Base-by-base conservation (phyloP, 2,888 invertebrate genomes). In the Anoncus sp. region DNA sequence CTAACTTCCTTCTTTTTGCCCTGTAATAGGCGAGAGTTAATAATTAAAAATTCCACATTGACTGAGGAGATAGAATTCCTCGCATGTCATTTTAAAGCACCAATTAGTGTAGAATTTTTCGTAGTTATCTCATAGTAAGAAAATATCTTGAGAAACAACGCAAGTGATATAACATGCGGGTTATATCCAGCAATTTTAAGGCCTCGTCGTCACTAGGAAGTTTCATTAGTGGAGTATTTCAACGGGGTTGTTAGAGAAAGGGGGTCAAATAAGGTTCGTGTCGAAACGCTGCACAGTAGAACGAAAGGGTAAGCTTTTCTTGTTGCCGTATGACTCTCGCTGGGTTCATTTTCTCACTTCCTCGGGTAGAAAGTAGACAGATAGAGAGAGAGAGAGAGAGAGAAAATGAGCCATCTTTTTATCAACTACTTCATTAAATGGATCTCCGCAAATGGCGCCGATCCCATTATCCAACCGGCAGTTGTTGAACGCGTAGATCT, bases 361-460 rank as follows among this genome's bases (percentile, higher is more conserved):
- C 14, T 59, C 45, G 35, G 22, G n/a, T n/a, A 55, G 38, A 12
- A 63, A 71, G 57, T 65, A 24, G 60, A 43, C 4, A 31, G 31
- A 35, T 31, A 7, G 31, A 18, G 31, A 31, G 31, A 31, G 27
- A 31, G n/a, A 16, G 16, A 59, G 35, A 47, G 45, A n/a, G 62
- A 65, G 59, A 53, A 38, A 35, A 53, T 69, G 51, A 66, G 71
- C 69, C 80, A 84, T 86, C 82, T 84, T 82, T 85, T 84, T 82
- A 83, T 84, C 82, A 77, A 78, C 79, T 77, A 79, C 81, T 86
- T 85, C 81, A 82, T 87, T 85, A 84, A 75, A 75, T 78, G 81
- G 78, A 82, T 82, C 75, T 79, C 71, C 78, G 80, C 77, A 79
- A 79, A 82, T 81, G 79, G 79, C 77, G 84, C 84, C 83, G 80